Conservation (phyloP, 2,888 invertebrate species). For the Cremastobaeus sp. region DNA sequence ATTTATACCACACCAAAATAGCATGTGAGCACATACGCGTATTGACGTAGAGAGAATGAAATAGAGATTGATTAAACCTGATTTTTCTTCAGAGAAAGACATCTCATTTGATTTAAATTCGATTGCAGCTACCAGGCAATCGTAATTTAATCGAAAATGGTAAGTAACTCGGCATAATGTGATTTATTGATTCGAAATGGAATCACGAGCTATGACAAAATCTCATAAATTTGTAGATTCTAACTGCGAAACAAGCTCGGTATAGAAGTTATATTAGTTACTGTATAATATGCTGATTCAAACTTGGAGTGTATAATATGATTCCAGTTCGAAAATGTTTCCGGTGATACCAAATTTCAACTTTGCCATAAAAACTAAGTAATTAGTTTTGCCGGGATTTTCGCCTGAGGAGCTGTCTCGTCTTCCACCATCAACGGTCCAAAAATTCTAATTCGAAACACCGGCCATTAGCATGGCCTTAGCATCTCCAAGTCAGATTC, state of each 20-base stretch:
- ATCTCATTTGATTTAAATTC: conserved; percentile 5
- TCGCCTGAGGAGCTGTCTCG: too few relatives aligned
- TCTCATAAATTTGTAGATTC: neutral
- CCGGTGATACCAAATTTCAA: too few relatives aligned
- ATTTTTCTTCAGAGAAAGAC: conserved; percentile 1
- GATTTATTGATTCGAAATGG: neutral
- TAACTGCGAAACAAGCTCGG: too few relatives aligned
- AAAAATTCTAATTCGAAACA: neutral
- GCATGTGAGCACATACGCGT: neutral
- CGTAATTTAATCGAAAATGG: conserved; percentile 11
- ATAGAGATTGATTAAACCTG: conserved; percentile 9
- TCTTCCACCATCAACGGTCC: too few relatives aligned
- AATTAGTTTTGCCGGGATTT: too few relatives aligned
- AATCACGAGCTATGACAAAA: neutral
- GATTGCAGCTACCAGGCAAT: conserved; percentile 2
- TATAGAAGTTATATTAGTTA: too few relatives aligned
- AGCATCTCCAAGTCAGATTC: conserved; percentile 31
- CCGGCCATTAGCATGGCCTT: conserved; percentile 21
- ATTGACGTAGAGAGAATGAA: neutral
- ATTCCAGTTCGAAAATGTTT: too few relatives aligned
- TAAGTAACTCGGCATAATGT: neutral
- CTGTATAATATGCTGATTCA: too few relatives aligned
- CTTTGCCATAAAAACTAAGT: too few relatives aligned
- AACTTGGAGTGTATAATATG: too few relatives aligned
- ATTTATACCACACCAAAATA: conserved; percentile 17